Conservation (phyloP, 2,888 invertebrate species). For the Alcis repandata region DNA sequence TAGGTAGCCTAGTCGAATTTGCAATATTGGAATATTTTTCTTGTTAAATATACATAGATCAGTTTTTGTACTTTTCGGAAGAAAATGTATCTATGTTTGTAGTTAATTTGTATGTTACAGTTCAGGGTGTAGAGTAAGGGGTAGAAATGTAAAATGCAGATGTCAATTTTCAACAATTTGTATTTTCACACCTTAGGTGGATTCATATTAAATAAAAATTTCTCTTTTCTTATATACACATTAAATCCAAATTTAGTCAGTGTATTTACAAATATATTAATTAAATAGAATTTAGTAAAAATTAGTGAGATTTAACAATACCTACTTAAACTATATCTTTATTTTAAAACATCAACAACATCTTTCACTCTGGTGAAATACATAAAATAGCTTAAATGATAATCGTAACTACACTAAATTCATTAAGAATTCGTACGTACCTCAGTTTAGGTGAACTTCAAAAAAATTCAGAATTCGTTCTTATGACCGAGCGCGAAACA, state of each 20-base stretch:
- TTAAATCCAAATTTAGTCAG: conserved; percentile 85
- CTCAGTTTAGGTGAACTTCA: conserved; percentile 71
- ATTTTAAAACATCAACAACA: conserved; percentile 85
- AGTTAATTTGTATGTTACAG: not conserved
- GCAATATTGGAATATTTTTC: too few species aligned
- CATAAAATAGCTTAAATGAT: conserved; percentile 73
- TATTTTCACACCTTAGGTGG: conserved; percentile 85
- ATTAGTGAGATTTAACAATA: conserved; percentile 87
- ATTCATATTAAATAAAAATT: conserved; percentile 84
- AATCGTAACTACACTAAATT: conserved; percentile 73
- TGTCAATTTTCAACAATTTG: conserved; percentile 83
- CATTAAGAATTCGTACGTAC: conserved; percentile 72
- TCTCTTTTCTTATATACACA: conserved; percentile 85
- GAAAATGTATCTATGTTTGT: not conserved
- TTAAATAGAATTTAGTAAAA: conserved; percentile 87
- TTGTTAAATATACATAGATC: too few species aligned
- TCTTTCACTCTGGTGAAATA: conserved; percentile 82
- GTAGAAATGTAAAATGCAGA: conserved; percentile 56
- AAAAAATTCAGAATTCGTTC: conserved; percentile 61
- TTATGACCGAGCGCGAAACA: conserved; percentile 58
- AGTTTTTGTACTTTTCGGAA: too few species aligned
- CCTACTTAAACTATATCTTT: conserved; percentile 80
- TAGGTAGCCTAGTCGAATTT: too few species aligned
- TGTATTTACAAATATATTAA: conserved; percentile 88
- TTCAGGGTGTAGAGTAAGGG: not conserved